Evolutionary conservation across 2,797 vertebrate genomes (phyloP), one percentile per base, ranked within the genome.

Genomic region (Adrianichthys oophorus): DNA sequence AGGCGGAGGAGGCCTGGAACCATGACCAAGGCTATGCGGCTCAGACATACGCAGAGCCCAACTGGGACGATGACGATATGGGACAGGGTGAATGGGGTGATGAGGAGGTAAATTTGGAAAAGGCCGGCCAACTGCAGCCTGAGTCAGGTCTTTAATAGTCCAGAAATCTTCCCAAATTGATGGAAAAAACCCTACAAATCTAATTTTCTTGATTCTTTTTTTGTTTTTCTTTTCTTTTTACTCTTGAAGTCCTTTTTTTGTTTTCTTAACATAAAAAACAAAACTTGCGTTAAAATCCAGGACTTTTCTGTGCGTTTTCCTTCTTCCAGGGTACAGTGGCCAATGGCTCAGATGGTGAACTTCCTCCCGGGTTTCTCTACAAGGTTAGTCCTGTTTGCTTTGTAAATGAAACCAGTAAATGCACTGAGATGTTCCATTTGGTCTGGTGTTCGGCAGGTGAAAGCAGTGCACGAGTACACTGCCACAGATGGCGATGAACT

Each of bases 401-500:
- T 16, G 19, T 12, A 45, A 45, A 45, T 13, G 2, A n/a, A 8
- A 45, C 17, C 10, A 13, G 1, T 45, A 17, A 43, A 16, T 7
- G 40, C 2, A 46, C 5, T 18, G 12, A 24, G 12, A 1, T 17
- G 29, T 4, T 41, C 10, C 7, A 2, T 7, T 12, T 29, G 18
- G 2, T 13, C 16, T 21, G 17, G 60, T 41, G 19, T 29, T 4
- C 56, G 44, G 3, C 72, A 93, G 92, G 92, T 92, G 1, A 92
- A 88, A 68, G 91, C 81, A 0, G 81, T 97, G 73, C 97, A 99
- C 0, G 97, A 99, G 65, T 98, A 99, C 53, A 74, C 81, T 0
- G 94, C 97, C 66, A 99, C 96, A 0, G 97, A 98, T 66, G 94
- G 82, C 0, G 97, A 99, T 0, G 97, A 99, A 74, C 89, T 99